Base-by-base conservation (phyloP, 2,797 vertebrate species). In the Sternarchorhynchus goeldii region DNA sequence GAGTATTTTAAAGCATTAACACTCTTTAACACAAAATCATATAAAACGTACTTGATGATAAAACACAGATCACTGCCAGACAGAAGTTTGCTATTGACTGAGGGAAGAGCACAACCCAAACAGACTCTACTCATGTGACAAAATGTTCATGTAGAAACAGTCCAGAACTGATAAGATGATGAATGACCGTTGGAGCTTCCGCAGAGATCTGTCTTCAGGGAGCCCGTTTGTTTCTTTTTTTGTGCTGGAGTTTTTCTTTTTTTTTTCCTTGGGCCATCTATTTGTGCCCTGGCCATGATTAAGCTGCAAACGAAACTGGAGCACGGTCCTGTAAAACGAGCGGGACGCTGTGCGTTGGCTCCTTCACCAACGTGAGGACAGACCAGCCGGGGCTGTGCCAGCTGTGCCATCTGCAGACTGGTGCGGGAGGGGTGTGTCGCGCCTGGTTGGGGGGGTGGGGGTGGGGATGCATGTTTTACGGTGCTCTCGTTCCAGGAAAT, bases 101-200 rank as follows among this genome's bases (percentile, higher is more conserved):
- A 55, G 4, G 0, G 20, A 71, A 25, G 21, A 70, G 12, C 31
- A 21, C 32, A 29, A 58, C 39, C 66, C 18, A 56, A 77, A 77
- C 31, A 78, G 72, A 78, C 10, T 53, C 10, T 53, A 53, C 64
- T 70, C 32, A 76, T 62, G 75, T 67, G 45, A 73, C 60, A 20
- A 73, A 78, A 71, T 25, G 34, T 70, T 57, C 68, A 74, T 60
- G 32, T 53, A 58, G 32, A 65, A 80, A 80, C 64, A 69, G 77
- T 64, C 50, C 25, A 12, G 66, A 63, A 70, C 16, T 67, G 31
- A 64, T 41, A 16, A 57, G 70, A 56, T 64, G 69, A 65, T 62
- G 57, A 68, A 75, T 81, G 81, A 78, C 80, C 73, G 72, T 72
- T 80, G 77, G 74, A 63, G 72, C 62, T 60, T 56, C 71, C 58